phyloP scores from a whole-genome alignment of 2,797 vertebrate genomes.

The Darevskia mixta region DNA sequence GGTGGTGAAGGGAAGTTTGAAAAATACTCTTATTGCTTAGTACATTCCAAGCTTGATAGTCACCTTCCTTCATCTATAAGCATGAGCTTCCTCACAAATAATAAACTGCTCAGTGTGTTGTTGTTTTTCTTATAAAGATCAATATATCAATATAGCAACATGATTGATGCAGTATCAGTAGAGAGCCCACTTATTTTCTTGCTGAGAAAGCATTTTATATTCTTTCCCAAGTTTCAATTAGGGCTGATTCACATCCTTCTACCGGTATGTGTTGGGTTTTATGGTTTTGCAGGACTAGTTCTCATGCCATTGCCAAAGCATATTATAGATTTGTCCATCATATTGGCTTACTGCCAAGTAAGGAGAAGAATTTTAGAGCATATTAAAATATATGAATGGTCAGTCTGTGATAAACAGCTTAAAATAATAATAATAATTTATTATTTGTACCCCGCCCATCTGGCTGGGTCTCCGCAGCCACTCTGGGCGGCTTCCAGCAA shows the following conservation, averaged over 20 bases:
- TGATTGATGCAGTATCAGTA: neutral
- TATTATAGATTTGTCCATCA: neutral
- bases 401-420: neutral
- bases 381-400: neutral
- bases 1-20: neutral
- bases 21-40: neutral
- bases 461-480: too few relatives aligned
- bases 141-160: neutral
- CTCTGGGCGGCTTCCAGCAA: too few relatives aligned
- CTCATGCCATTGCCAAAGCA: neutral
- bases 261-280: neutral
- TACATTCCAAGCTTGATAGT: neutral
- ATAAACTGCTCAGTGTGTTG: neutral
- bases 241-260: neutral
- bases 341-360: neutral
- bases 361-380: neutral
- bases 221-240: neutral
- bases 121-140: neutral
- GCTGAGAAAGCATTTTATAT: neutral
- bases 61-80: neutral
- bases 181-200: slow-evolving; percentile 15
- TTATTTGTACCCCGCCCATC: too few relatives aligned
- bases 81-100: neutral
- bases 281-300: neutral
- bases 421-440: neutral